Base-by-base conservation (phyloP, 2,888 invertebrate species). In the Dioctria rufipes region DNA sequence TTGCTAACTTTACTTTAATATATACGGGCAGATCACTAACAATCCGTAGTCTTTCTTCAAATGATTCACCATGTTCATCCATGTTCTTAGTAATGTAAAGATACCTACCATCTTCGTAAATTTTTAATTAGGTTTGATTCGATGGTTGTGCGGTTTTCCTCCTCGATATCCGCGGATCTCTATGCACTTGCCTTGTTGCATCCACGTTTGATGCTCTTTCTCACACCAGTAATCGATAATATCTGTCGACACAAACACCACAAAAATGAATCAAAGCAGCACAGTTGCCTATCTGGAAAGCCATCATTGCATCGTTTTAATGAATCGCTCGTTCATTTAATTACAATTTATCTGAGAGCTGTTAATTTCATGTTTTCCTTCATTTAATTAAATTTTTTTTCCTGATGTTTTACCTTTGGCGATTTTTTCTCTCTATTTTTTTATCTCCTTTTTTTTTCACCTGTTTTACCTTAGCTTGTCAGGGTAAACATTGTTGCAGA, bases 321-420 rank as follows among this genome's bases (percentile, higher is more conserved):
- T 73, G 81, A 82, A 77, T 77, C 69, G 63, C 78, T 43, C 81
- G 80, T 81, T 82, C 78, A 80, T 79, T 81, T 82, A 80, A 79
- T 82, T 82, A 54, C 61, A 81, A 77, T 82, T 82, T 82, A 84
- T 82, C 84, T 81, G 8, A 61, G 80, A 80, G 63, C 80, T 80
- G 61, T 63, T 80, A 80, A 80, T 61, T 71, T 80, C 63, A 71
- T 80, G 63, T 71, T 71, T 51, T 40, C 46, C 63, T 71, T 63
- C 49, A 63, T 77, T 77, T 63, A 63, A 77, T 77, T 77, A 77
- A 49, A 40, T 63, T 78, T 66, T 78, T 66, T 71, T n/a, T 49
- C 13, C 13, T 78, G 25, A 25, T 51, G 4, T 49, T 65, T 49
- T 63, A 40, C 4, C 40, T n/a, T 66, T 49, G n/a, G 51, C 13